Evolutionary conservation across 35 echinoderm and acorn worm species (phyloP).

Genomic region (Heliocidaris tuberculata): DNA sequence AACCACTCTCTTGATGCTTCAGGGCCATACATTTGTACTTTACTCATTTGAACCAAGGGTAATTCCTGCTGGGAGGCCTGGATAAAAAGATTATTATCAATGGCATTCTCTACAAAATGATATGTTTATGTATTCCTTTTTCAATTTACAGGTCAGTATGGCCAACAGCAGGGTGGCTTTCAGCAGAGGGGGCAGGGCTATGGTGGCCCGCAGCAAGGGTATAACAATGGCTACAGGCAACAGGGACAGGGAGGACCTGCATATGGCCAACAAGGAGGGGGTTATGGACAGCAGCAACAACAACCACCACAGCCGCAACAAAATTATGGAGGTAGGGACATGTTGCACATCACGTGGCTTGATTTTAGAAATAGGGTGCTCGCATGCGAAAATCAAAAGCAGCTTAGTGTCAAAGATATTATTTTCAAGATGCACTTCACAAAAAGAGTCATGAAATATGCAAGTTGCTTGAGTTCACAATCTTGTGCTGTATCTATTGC

Average conservation of each 20-base stretch:
- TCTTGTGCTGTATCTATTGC: too few relatives aligned
- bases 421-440: too few relatives aligned
- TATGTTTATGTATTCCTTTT: not conserved
- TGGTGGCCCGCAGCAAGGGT: not conserved
- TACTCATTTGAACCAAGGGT: too few relatives aligned
- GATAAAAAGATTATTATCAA: not conserved
- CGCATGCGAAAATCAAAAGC: not conserved
- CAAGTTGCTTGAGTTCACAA: too few relatives aligned
- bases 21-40: too few relatives aligned
- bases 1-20: too few relatives aligned
- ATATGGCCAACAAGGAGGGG: constrained; percentile 10
- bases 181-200: not conserved
- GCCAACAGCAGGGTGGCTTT: constrained; percentile 26
- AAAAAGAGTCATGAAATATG: too few relatives aligned
- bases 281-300: not conserved
- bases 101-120: not conserved
- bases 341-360: not conserved
- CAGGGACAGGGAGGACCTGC: not conserved
- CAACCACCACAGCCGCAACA: not conserved
- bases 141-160: constrained; percentile 8
- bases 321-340: not conserved
- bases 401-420: too few relatives aligned
- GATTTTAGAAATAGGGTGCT: not conserved
- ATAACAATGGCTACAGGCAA: constrained; percentile 35
- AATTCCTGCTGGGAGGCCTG: not conserved